Conservation (phyloP, 1,140 invertebrate genomes). For the Cotesia typhae region DNA sequence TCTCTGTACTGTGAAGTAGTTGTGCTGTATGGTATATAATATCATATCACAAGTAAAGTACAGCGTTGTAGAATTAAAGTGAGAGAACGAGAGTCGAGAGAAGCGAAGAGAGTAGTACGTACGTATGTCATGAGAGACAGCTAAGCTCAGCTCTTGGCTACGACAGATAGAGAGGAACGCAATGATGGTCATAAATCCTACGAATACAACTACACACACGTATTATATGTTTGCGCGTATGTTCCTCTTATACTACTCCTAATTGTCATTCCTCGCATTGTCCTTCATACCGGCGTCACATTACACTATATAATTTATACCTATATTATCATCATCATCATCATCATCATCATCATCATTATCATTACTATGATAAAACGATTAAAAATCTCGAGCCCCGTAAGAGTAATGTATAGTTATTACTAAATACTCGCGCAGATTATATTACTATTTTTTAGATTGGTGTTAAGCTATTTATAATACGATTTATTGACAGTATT, state of each 20-base stretch:
- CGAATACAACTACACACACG: background rate
- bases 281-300: constrained; percentile 16
- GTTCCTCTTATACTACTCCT: background rate
- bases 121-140: background rate
- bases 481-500: too few species aligned
- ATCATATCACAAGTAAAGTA: too few species aligned
- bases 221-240: background rate
- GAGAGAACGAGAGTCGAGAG: background rate
- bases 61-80: too few species aligned
- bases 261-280: constrained; percentile 31
- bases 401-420: too few species aligned
- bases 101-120: background rate
- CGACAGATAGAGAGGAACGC: constrained; percentile 2
- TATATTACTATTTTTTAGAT: too few species aligned
- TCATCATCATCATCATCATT: background rate
- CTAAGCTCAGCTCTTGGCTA: background rate
- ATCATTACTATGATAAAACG: background rate
- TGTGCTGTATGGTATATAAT: background rate
- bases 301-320: constrained; percentile 14
- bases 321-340: constrained; percentile 1
- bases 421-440: too few species aligned
- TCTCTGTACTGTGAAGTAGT: constrained; percentile 7
- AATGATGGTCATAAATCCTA: constrained; percentile 35
- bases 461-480: too few species aligned
- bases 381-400: too few species aligned